phyloP scores from a whole-genome alignment of 2,113 vertebrate genomes.

The Phoenicopterus ruber region DNA sequence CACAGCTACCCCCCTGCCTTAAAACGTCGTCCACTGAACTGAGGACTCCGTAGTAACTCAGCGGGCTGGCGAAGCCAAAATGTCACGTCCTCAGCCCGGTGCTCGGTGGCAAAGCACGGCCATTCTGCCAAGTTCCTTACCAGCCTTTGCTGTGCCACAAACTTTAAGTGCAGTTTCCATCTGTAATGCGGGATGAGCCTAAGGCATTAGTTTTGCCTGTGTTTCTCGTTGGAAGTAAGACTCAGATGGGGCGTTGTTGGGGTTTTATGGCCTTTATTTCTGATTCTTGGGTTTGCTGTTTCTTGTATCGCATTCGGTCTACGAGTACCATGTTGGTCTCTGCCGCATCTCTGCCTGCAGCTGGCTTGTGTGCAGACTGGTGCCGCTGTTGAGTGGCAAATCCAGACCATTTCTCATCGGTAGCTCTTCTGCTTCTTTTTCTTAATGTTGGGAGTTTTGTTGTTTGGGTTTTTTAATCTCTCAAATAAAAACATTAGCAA shows the following conservation, averaged over 20 bases:
- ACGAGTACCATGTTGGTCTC: slow-evolving; percentile 11
- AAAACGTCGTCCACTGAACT: slow-evolving; percentile 30
- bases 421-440: slow-evolving; percentile 59
- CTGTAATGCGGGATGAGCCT: neutral
- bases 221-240: slow-evolving; percentile 6
- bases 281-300: slow-evolving; percentile 37
- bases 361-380: slow-evolving; percentile 46
- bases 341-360: slow-evolving; percentile 49
- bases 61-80: neutral
- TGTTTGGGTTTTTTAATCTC: slow-evolving; percentile 68
- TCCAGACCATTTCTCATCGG: slow-evolving; percentile 14
- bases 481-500: slow-evolving; percentile 63
- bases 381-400: slow-evolving; percentile 28
- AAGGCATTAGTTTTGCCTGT: neutral
- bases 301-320: slow-evolving; percentile 21
- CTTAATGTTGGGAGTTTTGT: slow-evolving; percentile 65
- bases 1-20: slow-evolving; percentile 55
- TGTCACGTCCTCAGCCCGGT: neutral
- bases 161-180: neutral
- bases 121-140: neutral
- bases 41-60: slow-evolving; percentile 14
- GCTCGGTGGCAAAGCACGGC: neutral
- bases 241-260: neutral
- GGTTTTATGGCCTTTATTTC: slow-evolving; percentile 45
- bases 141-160: neutral